phyloP scores from a whole-genome alignment of 2,797 vertebrate species.

The Lacerta bilineata region DNA sequence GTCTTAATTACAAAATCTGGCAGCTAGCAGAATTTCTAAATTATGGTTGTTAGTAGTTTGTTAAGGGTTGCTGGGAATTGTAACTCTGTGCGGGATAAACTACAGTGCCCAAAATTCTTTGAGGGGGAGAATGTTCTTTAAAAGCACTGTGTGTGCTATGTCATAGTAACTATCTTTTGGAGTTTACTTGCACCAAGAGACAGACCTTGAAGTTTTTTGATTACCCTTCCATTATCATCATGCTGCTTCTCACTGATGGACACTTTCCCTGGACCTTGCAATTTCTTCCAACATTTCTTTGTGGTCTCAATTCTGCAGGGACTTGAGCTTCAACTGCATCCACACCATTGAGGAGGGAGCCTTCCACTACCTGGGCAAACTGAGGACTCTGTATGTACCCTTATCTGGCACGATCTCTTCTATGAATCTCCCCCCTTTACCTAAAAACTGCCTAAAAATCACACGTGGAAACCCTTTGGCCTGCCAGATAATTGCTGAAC shows the following conservation, averaged over 20 bases:
- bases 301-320: conserved; percentile 26
- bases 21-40: too few relatives aligned
- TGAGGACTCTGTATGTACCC: conserved; percentile 33
- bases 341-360: conserved; percentile 41
- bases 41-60: too few relatives aligned
- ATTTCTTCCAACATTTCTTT: neutral
- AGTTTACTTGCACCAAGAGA: neutral
- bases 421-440: neutral
- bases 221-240: neutral
- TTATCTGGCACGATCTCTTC: neutral
- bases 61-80: too few relatives aligned
- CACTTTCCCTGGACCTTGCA: neutral
- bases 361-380: conserved; percentile 12
- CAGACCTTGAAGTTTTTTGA: neutral
- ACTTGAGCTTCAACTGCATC: conserved; percentile 48
- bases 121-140: too few relatives aligned
- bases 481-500: too few relatives aligned
- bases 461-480: too few relatives aligned
- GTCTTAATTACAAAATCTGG: too few relatives aligned
- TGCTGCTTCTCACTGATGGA: neutral
- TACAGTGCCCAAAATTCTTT: too few relatives aligned
- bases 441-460: neutral
- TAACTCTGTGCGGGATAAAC: too few relatives aligned
- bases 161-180: neutral
- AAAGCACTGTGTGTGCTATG: too few relatives aligned